Percentiles rank a stretch among this genome's conserved stretches.
These are phyloP conservation scores for Steinernema khuongi DNA, from an alignment of 1,140 invertebrate genomes.

Conservation along the genomic window DNA sequence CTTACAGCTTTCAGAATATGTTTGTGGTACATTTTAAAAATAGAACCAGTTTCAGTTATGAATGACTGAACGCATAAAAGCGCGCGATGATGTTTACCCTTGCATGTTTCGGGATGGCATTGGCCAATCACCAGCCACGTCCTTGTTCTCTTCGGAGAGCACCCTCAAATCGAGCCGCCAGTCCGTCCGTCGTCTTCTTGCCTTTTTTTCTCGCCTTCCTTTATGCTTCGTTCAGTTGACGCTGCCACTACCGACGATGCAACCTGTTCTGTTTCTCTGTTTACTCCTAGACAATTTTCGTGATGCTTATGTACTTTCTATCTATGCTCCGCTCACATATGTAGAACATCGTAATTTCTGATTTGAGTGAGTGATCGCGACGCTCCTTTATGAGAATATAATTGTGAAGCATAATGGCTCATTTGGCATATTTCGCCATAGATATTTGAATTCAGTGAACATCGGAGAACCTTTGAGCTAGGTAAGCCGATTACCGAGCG, in stretches of 20 bases:
- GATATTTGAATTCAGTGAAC: too few relatives aligned
- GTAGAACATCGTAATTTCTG: neutral
- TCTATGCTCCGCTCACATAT: neutral
- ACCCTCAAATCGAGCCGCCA: neutral
- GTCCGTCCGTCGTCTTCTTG: neutral
- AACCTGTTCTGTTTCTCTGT: conserved; percentile 1
- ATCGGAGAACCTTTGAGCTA: too few relatives aligned
- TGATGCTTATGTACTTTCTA: neutral
- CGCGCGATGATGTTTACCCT: neutral
- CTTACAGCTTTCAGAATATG: too few relatives aligned
- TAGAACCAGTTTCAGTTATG: neutral
- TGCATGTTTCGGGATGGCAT: neutral
- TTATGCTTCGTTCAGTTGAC: neutral
- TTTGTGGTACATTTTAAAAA: too few relatives aligned
- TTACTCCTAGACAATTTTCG: neutral
- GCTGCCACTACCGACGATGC: neutral
- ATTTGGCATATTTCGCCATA: too few relatives aligned
- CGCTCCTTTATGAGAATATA: too few relatives aligned
- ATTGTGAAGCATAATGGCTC: too few relatives aligned
- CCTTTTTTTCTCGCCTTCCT: neutral
- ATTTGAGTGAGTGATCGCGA: neutral
- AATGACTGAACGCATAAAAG: neutral
- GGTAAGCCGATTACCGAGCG: too few relatives aligned
- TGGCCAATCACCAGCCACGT: too few relatives aligned
- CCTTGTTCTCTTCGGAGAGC: too few relatives aligned